These are phyloP conservation scores for Bombus confusus DNA, from an alignment of 1,140 invertebrate species.

Conservation along the genomic window DNA sequence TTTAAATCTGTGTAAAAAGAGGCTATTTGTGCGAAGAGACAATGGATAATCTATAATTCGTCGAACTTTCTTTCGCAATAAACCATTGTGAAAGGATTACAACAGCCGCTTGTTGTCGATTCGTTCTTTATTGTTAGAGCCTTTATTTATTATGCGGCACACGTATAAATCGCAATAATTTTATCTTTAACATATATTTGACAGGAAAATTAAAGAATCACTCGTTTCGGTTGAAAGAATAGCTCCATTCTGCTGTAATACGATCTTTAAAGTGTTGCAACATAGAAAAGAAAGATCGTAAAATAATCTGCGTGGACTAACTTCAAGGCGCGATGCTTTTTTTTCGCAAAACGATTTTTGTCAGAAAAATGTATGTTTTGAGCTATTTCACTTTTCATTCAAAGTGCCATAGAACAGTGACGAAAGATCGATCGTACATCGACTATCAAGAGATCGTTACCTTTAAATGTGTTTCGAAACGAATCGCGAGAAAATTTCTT, in stretches of 20 bases:
- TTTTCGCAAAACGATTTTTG: too few species aligned
- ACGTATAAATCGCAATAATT: neutral
- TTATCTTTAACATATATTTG: too few species aligned
- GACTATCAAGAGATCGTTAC: neutral
- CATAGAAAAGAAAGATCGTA: neutral
- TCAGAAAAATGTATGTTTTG: too few species aligned
- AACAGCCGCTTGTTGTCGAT: neutral
- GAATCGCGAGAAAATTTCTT: neutral
- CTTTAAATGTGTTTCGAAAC: neutral
- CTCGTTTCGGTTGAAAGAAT: neutral
- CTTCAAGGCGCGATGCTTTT: too few species aligned
- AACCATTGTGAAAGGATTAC: neutral
- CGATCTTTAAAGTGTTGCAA: neutral
- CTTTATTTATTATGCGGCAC: neutral
- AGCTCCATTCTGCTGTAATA: too few species aligned
- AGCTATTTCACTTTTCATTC: neutral
- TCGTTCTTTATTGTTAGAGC: neutral
- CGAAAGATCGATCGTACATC: neutral
- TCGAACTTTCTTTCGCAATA: neutral
- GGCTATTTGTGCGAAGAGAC: neutral
- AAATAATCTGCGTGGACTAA: neutral
- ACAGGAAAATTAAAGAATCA: neutral
- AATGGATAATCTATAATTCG: neutral
- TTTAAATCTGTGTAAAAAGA: neutral
- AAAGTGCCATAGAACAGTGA: neutral